Base-by-base conservation (phyloP, 2,888 invertebrate genomes). In the Clistopyga incitator region DNA sequence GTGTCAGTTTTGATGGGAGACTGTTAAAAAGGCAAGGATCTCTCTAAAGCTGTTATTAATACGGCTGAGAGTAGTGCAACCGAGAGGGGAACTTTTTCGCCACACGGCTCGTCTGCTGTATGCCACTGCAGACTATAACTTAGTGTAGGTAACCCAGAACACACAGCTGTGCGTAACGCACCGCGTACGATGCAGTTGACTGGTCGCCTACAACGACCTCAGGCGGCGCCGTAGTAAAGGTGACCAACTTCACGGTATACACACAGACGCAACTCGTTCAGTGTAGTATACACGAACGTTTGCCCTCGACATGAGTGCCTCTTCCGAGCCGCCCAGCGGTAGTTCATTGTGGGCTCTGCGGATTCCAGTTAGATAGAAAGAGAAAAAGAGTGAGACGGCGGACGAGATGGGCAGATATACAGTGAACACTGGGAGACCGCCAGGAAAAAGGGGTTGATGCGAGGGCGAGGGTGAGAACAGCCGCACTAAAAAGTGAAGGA, bases 11-110 rank as follows among this genome's bases (percentile, higher is more conserved):
- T 84, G 88, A 88, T 86, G 85, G 75, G 76, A 82, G 84, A 84
- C 88, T 89, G 88, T 90, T 89, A 88, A 90, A 91, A 90, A 90
- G 88, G 88, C 89, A 89, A 90, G 89, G 88, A 88, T 87, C 87
- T 65, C 59, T 87, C 87, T 85, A 87, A 89, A 89, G 88, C 89
- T 89, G 88, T 90, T 90, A 90, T 90, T 90, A 90, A 90, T 89
- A 89, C 85, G 85, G 86, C 82, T 84, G 86, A 86, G 81, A 84
- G 82, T 78, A 80, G 79, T 70, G 78, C 78, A 78, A 82, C 75
- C 80, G 75, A 78, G 72, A 81, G 81, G 70, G 77, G 67, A 29
- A 68, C 77, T 68, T 77, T 76, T 77, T 76, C 65, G 67, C 54
- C 67, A 67, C 76, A 38, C 68, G 13, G 20, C 8, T 70, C 68